phyloP scores from a whole-genome alignment of 2,888 invertebrate genomes.

The Malthinus flaveolus region DNA sequence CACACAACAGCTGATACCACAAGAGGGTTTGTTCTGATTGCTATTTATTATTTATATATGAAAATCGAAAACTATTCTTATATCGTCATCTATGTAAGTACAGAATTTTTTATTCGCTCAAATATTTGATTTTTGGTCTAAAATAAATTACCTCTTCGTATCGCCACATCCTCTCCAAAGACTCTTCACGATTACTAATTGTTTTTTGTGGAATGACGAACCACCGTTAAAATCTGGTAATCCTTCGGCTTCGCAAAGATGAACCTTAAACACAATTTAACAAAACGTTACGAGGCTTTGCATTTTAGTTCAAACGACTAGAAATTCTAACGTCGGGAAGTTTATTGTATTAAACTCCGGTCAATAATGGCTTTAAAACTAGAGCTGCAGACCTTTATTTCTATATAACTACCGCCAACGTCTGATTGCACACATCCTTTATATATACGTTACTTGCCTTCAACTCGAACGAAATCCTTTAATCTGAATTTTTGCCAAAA shows the following conservation, averaged over 20 bases:
- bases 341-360: conserved; percentile 30
- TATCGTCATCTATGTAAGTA: conserved; percentile 19
- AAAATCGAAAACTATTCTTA: conserved; percentile 27
- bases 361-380: conserved; percentile 38
- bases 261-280: conserved; percentile 59
- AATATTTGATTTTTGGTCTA: conserved; percentile 24
- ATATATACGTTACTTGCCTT: conserved; percentile 12
- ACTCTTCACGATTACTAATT: conserved; percentile 75
- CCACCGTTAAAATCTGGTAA: conserved; percentile 69
- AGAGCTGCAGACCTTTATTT: conserved; percentile 29
- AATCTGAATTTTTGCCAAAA: no score
- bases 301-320: conserved; percentile 24
- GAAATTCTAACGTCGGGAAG: conserved; percentile 21
- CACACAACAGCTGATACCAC: conserved; percentile 29
- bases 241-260: conserved; percentile 77
- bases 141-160: conserved; percentile 55
- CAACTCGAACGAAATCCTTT: neutral
- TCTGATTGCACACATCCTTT: conserved; percentile 34
- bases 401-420: conserved; percentile 19
- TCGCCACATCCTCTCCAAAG: conserved; percentile 68
- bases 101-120: conserved; percentile 4
- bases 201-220: conserved; percentile 68
- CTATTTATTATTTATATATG: conserved; percentile 31
- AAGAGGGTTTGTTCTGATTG: conserved; percentile 23
- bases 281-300: conserved; percentile 3